Conservation (phyloP, 2,113 vertebrate genomes). For the Mesitornis unicolor region DNA sequence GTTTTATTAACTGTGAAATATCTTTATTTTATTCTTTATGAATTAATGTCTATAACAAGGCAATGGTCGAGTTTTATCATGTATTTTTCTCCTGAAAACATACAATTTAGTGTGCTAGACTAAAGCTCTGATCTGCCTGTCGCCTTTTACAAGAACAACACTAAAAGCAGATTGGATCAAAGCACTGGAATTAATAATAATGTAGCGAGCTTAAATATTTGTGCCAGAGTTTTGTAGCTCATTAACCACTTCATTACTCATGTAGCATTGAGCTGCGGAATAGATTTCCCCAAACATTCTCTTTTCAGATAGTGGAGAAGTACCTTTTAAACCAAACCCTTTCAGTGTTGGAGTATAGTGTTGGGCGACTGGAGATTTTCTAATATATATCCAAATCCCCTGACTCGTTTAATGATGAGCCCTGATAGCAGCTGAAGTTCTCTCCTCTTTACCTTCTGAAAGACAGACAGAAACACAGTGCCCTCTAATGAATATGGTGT, state of each 20-base stretch:
- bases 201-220: neutral
- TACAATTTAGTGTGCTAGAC: neutral
- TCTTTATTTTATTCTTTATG: neutral
- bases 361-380: neutral
- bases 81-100: neutral
- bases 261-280: neutral
- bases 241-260: neutral
- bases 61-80: neutral
- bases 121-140: neutral
- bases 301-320: neutral
- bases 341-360: neutral
- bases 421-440: neutral
- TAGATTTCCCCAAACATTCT: neutral
- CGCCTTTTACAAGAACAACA: neutral
- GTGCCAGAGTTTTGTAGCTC: neutral
- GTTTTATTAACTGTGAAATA: neutral
- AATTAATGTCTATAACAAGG: neutral
- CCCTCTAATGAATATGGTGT: conserved; percentile 58
- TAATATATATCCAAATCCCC: neutral
- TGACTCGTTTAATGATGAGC: neutral
- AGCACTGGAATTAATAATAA: neutral
- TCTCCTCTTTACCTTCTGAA: neutral
- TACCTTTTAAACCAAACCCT: neutral
- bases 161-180: neutral
- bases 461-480: conserved; percentile 55